Conservation (phyloP, 2,113 vertebrate genomes). For the Acanthochromis polyacanthus region DNA sequence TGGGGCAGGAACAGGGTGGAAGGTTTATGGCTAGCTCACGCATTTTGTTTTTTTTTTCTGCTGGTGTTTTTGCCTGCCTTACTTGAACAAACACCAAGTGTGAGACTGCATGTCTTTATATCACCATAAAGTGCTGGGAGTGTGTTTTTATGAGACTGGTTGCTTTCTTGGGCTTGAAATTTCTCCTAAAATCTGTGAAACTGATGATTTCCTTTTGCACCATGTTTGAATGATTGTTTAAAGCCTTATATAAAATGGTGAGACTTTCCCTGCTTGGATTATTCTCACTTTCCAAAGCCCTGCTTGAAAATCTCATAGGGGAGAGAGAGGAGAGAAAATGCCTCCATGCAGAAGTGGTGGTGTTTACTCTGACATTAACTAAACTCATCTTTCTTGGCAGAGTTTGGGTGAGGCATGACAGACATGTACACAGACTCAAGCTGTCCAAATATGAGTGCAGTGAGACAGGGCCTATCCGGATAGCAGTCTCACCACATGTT, state of each 20-base stretch:
- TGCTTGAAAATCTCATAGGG: slow-evolving; percentile 41
- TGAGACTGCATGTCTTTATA: slow-evolving; percentile 14
- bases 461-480: slow-evolving; percentile 66
- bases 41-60: slow-evolving; percentile 40
- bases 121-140: slow-evolving; percentile 6
- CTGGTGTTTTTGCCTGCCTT: slow-evolving; percentile 55
- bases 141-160: slow-evolving; percentile 2
- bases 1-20: slow-evolving; percentile 65
- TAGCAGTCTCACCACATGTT: slow-evolving; percentile 75
- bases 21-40: slow-evolving; percentile 70
- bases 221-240: slow-evolving; percentile 25
- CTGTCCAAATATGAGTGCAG: slow-evolving; percentile 83
- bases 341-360: slow-evolving; percentile 49
- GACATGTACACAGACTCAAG: slow-evolving; percentile 84
- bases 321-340: slow-evolving; percentile 47
- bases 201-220: slow-evolving; percentile 5
- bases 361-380: slow-evolving; percentile 77
- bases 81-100: slow-evolving; percentile 65
- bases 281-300: slow-evolving; percentile 16
- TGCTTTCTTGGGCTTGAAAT: slow-evolving; percentile 5
- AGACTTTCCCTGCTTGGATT: slow-evolving; percentile 4
- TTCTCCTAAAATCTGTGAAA: neutral
- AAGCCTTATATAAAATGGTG: neutral
- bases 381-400: slow-evolving; percentile 81
- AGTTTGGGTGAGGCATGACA: slow-evolving; percentile 80